Evolutionary conservation across 2,888 invertebrate genomes (phyloP), one percentile per base, ranked within the genome.

Genomic region (Ferdinandea cuprea): DNA sequence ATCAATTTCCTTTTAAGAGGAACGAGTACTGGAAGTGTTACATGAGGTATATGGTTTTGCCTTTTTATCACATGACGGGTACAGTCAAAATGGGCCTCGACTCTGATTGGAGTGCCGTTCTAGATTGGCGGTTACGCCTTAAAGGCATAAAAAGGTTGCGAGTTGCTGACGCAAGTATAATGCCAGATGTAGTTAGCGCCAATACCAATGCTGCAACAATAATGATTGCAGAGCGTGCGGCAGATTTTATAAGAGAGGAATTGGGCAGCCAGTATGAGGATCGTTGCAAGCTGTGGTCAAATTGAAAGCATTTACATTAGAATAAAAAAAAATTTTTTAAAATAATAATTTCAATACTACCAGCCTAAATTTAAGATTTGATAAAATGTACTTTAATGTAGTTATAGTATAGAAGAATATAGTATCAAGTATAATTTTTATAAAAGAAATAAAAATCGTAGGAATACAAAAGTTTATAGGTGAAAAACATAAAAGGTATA

Each of bases 141-240:
- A 91, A 91, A 48, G 94, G 94, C 0, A 91, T 96, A 0, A 88
- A 90, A 6, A 92, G 93, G n/a, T 91, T 97, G 6, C 92, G 97
- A 11, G 95, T 97, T 0, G 93, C 95, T 4, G 97, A 97, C 88
- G 95, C 94, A 0, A 96, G 96, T 86, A 92, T 97, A 35, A 96
- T 97, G 95, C 97, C 96, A 0, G 92, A 91, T 8, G 94, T 96
- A 59, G 92, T 94, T 0, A 95, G 93, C 63, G 96, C 95, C 0
- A 96, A 97, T 89, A 96, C 96, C 0, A 96, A 97, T 88, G 96
- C 95, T 0, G 96, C 96, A 0, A 93, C 94, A 0, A 95, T 97
- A 28, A 96, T 97, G 96, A 96, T 97, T 69, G 97, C 94, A 0
- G 97, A 97, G 89, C 96, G 95, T 87, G 95, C 93, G 0, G 93